These are phyloP conservation scores for Potamarius usumacintae DNA, from an alignment of 2,113 vertebrate genomes.

Conservation along the genomic window DNA sequence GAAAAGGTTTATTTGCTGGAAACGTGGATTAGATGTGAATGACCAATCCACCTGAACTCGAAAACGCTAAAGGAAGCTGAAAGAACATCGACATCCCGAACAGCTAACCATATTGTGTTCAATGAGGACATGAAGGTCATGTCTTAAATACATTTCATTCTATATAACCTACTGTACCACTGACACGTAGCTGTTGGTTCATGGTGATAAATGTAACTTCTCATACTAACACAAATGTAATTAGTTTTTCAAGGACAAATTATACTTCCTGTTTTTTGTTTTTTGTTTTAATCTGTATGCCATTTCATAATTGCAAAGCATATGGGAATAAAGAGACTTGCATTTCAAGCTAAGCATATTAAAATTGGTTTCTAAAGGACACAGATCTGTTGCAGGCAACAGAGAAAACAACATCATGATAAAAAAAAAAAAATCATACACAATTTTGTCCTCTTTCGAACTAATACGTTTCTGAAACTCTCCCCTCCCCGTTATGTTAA, in stretches of 20 bases:
- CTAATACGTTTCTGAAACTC: not conserved
- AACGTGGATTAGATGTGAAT: not conserved
- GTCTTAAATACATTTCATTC: conserved; percentile 23
- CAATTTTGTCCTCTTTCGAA: not conserved
- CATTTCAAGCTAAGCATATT: conserved; percentile 62
- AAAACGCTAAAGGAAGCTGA: not conserved
- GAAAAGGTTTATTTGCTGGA: conserved; percentile 10
- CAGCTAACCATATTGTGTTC: not conserved
- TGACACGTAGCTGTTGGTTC: conserved; percentile 34
- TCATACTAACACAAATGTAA: conserved; percentile 49
- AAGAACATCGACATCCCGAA: not conserved
- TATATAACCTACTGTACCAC: conserved; percentile 34
- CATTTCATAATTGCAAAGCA: conserved; percentile 68
- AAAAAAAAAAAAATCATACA: not conserved
- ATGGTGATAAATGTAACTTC: conserved; percentile 29
- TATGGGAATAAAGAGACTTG: conserved; percentile 63
- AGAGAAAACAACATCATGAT: conserved; percentile 24
- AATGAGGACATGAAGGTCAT: not conserved
- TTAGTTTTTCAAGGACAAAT: conserved; percentile 47
- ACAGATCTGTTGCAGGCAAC: conserved; percentile 53
- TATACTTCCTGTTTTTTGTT: conserved; percentile 56
- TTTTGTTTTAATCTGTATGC: conserved; percentile 62
- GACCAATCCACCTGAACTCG: conserved; percentile 18
- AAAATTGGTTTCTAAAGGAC: not conserved
- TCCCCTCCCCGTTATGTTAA: not conserved